Percentiles rank a stretch among this genome's conserved stretches.
Conservation (phyloP, 2,113 vertebrate genomes). For the Tyrannus savana region DNA sequence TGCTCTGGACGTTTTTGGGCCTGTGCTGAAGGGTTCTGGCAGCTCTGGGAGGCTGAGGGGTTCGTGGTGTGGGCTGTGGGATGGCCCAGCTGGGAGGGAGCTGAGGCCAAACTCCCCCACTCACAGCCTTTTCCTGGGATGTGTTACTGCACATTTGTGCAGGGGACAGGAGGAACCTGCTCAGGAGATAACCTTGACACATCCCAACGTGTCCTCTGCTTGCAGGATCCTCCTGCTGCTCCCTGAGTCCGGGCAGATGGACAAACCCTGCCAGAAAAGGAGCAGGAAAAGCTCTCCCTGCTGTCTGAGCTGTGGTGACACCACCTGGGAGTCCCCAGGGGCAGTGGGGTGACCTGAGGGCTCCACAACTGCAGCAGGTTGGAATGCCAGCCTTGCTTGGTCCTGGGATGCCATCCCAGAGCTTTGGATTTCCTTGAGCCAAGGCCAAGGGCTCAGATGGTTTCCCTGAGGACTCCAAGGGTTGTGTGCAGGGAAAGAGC, state of each 20-base stretch:
- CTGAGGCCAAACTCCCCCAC: slow-evolving; percentile 52
- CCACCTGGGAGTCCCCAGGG: fast-evolving
- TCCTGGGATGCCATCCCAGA: background rate
- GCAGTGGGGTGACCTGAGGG: background rate
- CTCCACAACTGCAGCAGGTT: fast-evolving
- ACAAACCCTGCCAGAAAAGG: background rate
- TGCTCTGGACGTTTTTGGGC: slow-evolving; percentile 24
- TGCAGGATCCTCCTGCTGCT: background rate
- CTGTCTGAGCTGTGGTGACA: fast-evolving
- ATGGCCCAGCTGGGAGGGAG: slow-evolving; percentile 53
- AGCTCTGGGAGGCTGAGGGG: slow-evolving; percentile 19
- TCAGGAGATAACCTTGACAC: background rate
- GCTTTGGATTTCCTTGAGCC: slow-evolving; percentile 67
- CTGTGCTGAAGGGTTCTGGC: slow-evolving; percentile 29
- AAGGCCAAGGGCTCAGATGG: slow-evolving; percentile 57
- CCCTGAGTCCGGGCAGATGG: fast-evolving
- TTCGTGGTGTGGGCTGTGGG: slow-evolving; percentile 54
- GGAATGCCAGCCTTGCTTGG: background rate
- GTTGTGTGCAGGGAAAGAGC: slow-evolving; percentile 60
- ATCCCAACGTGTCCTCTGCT: background rate
- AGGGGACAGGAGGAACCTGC: slow-evolving; percentile 49
- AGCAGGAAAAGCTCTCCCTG: background rate
- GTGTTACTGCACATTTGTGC: slow-evolving; percentile 37
- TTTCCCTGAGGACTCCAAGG: slow-evolving; percentile 57
- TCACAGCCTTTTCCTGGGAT: slow-evolving; percentile 50